Evolutionary conservation across 2,113 vertebrate genomes (phyloP).

Genomic region (Talpa occidentalis): DNA sequence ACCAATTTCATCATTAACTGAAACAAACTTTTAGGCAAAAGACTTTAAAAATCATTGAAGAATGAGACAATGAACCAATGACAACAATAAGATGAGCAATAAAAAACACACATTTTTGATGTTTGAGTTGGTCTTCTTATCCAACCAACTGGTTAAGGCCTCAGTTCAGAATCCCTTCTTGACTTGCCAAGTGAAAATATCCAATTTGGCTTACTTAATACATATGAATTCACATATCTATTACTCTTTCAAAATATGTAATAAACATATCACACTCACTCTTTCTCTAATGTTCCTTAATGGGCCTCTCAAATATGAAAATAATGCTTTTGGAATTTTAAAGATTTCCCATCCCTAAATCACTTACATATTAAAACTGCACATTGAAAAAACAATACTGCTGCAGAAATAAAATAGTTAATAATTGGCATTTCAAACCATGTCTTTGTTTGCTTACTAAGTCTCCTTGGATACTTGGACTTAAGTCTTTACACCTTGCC

Average conservation of each 20-base stretch:
- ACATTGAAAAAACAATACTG: slow-evolving; percentile 18
- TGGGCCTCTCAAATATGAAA: slow-evolving; percentile 38
- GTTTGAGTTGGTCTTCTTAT: slow-evolving; percentile 60
- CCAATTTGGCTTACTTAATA: slow-evolving; percentile 67
- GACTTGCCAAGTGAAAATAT: slow-evolving; percentile 55
- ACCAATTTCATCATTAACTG: slow-evolving; percentile 75
- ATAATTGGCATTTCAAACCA: slow-evolving; percentile 42
- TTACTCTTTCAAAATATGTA: slow-evolving; percentile 64
- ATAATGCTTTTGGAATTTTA: slow-evolving; percentile 58
- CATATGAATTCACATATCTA: not conserved
- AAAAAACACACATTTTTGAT: slow-evolving; percentile 31
- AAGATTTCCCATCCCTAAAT: slow-evolving; percentile 67
- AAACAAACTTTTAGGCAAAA: slow-evolving; percentile 75
- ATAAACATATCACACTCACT: slow-evolving; percentile 70
- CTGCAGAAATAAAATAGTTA: slow-evolving; percentile 18
- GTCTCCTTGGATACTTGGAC: not conserved
- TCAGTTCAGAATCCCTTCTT: slow-evolving; percentile 61
- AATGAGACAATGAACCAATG: slow-evolving; percentile 52
- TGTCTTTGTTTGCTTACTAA: not conserved
- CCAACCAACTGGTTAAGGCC: slow-evolving; percentile 62
- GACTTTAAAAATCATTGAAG: slow-evolving; percentile 74
- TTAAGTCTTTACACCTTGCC: not conserved
- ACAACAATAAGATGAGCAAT: slow-evolving; percentile 52
- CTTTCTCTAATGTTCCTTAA: not conserved
- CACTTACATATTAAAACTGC: slow-evolving; percentile 38